Evolutionary conservation across 2,113 vertebrate species (phyloP).

Genomic region (Anguilla japonica): DNA sequence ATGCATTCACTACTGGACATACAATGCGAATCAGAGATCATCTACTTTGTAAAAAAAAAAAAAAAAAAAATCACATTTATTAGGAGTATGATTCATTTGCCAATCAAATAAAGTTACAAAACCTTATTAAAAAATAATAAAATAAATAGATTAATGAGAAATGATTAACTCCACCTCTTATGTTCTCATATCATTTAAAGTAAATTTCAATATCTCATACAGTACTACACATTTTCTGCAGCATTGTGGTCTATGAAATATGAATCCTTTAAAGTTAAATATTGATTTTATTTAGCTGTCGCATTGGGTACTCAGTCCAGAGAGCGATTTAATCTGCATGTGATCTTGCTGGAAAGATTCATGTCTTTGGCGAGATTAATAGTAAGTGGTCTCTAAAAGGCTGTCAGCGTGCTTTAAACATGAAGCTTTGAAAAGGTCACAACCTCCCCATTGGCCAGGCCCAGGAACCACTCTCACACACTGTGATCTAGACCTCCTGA

Average conservation of each 20-base stretch:
- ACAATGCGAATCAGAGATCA: background rate
- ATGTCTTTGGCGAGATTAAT: slow-evolving; percentile 61
- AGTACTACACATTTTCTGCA: background rate
- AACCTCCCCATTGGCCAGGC: slow-evolving; percentile 30
- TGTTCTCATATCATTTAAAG: background rate
- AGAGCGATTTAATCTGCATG: slow-evolving; percentile 59
- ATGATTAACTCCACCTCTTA: background rate
- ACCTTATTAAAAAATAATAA: background rate
- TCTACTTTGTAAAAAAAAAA: slow-evolving; percentile 12
- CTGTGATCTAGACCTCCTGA: background rate
- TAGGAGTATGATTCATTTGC: background rate
- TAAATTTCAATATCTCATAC: background rate
- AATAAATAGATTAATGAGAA: background rate
- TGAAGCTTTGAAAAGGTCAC: slow-evolving; percentile 64
- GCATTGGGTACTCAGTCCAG: slow-evolving; percentile 39
- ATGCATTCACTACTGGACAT: slow-evolving; percentile 32
- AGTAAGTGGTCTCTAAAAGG: slow-evolving; percentile 65
- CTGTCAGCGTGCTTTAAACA: slow-evolving; percentile 65
- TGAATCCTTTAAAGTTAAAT: slow-evolving; percentile 47
- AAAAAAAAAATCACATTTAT: no score
- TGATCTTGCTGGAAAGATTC: slow-evolving; percentile 49
- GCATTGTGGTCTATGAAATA: slow-evolving; percentile 45
- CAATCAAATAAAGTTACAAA: background rate
- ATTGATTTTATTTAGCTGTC: slow-evolving; percentile 52
- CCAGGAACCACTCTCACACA: background rate